phyloP scores from a whole-genome alignment of 2,113 vertebrate species.

The Crocuta crocuta region DNA sequence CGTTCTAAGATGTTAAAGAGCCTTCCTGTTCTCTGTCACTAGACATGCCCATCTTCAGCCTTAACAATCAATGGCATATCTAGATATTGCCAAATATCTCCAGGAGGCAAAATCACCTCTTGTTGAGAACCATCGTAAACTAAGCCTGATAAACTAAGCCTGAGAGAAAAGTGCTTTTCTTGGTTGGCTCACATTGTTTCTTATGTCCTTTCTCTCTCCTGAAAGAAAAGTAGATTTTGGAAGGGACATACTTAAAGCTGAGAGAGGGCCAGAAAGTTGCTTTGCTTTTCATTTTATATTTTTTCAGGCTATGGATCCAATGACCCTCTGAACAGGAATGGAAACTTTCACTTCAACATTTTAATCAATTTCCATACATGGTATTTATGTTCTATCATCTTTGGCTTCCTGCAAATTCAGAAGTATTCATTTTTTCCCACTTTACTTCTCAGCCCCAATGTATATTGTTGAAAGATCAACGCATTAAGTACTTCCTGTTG shows the following conservation, averaged over 20 bases:
- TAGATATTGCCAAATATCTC: neutral
- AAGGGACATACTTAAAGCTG: neutral
- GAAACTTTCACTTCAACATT: neutral
- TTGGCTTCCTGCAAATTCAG: constrained; percentile 26
- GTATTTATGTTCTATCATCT: neutral
- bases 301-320: neutral
- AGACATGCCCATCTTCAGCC: neutral
- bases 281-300: neutral
- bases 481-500: neutral
- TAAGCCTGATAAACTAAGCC: neutral
- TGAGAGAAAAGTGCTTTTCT: neutral
- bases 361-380: neutral
- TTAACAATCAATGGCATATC: neutral
- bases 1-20: neutral
- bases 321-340: neutral
- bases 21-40: neutral
- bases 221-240: neutral
- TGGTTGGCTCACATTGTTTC: neutral
- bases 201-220: neutral
- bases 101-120: neutral
- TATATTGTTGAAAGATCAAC: neutral
- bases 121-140: neutral
- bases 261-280: neutral
- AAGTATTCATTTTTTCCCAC: neutral
- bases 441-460: neutral